Conservation (phyloP, 2,888 invertebrate species). For the Harmothoe impar region DNA sequence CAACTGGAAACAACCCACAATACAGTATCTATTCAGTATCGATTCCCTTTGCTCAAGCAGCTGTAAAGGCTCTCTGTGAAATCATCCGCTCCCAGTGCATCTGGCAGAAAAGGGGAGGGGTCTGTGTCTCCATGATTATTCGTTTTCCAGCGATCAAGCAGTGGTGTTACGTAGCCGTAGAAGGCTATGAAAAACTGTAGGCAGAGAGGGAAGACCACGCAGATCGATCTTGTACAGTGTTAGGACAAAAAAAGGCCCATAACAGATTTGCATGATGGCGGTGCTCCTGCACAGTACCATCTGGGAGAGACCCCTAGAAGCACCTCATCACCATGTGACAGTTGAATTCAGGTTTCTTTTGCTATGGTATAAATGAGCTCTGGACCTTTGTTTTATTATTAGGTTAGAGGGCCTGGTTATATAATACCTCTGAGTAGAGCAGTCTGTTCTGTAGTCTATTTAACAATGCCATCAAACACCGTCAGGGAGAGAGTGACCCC, state of each 20-base stretch:
- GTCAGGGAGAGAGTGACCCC: no score
- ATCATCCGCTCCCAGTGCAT: not conserved
- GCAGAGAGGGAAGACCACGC: not conserved
- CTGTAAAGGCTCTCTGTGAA: not conserved
- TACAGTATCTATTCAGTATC: not conserved
- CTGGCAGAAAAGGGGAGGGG: not conserved
- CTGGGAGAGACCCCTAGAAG: not conserved
- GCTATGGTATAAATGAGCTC: no score
- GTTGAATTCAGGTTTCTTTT: no score
- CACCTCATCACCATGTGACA: no score
- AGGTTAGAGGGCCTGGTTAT: no score
- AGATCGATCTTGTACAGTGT: not conserved
- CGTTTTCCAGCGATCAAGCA: not conserved
- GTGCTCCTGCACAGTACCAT: not conserved
- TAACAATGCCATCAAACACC: no score
- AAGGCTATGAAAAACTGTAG: not conserved
- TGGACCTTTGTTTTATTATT: no score
- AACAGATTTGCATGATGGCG: not conserved
- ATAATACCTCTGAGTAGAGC: no score
- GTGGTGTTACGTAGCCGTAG: not conserved
- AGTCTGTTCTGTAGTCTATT: no score
- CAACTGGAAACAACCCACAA: not conserved
- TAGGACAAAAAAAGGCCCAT: not conserved
- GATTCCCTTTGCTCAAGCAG: not conserved
- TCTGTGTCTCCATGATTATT: constrained; percentile 1